These are phyloP conservation scores for Semotilus atromaculatus DNA, from an alignment of 2,797 vertebrate species.

Conservation along the genomic window DNA sequence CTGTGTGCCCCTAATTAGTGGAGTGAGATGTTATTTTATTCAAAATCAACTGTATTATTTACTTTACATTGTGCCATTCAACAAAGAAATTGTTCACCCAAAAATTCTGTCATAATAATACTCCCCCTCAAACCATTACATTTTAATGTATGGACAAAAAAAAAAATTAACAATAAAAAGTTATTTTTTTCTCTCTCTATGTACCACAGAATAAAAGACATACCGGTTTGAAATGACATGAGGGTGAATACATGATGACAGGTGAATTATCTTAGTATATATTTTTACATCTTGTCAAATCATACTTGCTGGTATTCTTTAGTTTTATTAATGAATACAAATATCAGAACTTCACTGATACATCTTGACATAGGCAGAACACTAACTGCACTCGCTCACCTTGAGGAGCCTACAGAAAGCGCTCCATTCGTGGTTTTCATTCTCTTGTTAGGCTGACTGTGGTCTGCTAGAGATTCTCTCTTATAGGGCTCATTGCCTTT, in stretches of 20 bases:
- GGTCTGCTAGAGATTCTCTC: slow-evolving; percentile 74
- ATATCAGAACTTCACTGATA: background rate
- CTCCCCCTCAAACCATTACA: background rate
- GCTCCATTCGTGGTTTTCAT: slow-evolving; percentile 81
- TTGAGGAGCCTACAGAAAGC: slow-evolving; percentile 63
- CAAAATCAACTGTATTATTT: background rate
- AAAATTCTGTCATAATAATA: background rate
- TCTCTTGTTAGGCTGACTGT: slow-evolving; percentile 86
- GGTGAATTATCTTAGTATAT: background rate
- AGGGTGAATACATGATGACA: background rate
- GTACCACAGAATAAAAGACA: background rate
- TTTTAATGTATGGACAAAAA: background rate
- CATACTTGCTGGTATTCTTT: background rate
- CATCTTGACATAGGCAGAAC: background rate
- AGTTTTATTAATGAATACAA: background rate
- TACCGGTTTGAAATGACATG: background rate
- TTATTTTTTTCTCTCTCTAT: background rate
- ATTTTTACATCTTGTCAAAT: background rate
- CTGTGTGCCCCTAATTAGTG: slow-evolving; percentile 59
- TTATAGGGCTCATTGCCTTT: slow-evolving; percentile 69
- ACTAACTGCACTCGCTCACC: slow-evolving; percentile 20
- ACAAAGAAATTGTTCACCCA: background rate
- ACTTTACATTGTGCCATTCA: background rate
- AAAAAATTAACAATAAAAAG: no score
- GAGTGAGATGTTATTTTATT: slow-evolving; percentile 42